Evolutionary conservation across 2,797 vertebrate species (phyloP).

Genomic region (Orestias chungarensis): DNA sequence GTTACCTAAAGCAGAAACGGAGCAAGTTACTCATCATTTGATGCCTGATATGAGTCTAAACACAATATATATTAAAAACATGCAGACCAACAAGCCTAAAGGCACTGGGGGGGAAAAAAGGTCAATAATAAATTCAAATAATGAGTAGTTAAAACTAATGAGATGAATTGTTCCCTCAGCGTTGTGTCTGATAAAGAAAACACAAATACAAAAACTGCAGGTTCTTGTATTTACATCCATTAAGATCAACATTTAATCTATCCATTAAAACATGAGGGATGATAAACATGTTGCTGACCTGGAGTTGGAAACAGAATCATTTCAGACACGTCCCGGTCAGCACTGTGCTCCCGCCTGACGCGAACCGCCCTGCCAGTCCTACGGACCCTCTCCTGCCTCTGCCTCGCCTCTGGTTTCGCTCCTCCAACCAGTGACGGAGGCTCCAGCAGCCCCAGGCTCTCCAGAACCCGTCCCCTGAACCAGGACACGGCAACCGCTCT

Average conservation of each 20-base stretch:
- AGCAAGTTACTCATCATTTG: no score
- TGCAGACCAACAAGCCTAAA: no score
- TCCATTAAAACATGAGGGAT: neutral
- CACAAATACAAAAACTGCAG: no score
- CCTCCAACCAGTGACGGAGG: slow-evolving; percentile 32
- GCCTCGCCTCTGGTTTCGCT: neutral
- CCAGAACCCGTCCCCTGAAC: slow-evolving; percentile 71
- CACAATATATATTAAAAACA: no score
- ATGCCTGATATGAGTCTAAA: no score
- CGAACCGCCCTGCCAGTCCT: slow-evolving; percentile 27
- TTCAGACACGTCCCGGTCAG: slow-evolving; percentile 76
- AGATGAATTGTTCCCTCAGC: no score
- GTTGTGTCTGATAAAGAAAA: no score
- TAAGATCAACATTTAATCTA: neutral
- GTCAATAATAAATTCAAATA: no score
- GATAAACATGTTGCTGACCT: slow-evolving; percentile 83
- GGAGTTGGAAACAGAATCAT: slow-evolving; percentile 88
- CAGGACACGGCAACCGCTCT: slow-evolving; percentile 66
- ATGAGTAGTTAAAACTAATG: no score
- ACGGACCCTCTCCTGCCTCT: neutral
- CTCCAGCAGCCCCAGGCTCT: slow-evolving; percentile 66
- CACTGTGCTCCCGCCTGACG: slow-evolving; percentile 6
- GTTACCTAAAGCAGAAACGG: no score
- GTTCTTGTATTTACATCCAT: neutral
- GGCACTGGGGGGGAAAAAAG: no score